phyloP scores from a whole-genome alignment of 1,140 invertebrate genomes.

The Aricia agestis region DNA sequence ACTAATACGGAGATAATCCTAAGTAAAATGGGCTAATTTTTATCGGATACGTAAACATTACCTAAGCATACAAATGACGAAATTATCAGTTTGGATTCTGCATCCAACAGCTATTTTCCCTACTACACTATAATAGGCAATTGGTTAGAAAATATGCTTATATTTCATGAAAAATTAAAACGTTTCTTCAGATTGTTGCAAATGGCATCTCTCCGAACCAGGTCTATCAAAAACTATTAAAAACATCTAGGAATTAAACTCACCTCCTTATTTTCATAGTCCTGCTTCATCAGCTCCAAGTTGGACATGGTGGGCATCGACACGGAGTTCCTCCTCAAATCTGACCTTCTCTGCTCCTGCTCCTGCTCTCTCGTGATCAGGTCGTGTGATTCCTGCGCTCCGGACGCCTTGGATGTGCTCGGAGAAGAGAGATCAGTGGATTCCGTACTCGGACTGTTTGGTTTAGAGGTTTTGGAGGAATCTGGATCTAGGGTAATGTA shows the following conservation, averaged over 20 bases:
- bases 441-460: conserved; percentile 41
- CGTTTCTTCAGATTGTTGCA: too few relatives aligned
- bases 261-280: conserved; percentile 59
- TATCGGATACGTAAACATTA: neutral
- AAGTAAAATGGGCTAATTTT: neutral
- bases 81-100: neutral
- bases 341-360: conserved; percentile 41
- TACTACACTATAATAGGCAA: too few relatives aligned
- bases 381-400: conserved; percentile 47
- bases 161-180: too few relatives aligned
- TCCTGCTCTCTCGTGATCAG: conserved; percentile 50
- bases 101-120: neutral
- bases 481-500: conserved; percentile 66
- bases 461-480: conserved; percentile 26
- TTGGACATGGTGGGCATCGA: conserved; percentile 70
- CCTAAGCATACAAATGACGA: neutral
- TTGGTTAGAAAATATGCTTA: too few relatives aligned
- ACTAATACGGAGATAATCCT: neutral
- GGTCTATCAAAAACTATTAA: too few relatives aligned
- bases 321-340: conserved; percentile 67
- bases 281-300: conserved; percentile 58
- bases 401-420: conserved; percentile 47
- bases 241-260: too few relatives aligned
- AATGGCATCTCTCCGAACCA: too few relatives aligned
- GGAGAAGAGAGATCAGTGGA: conserved; percentile 52